Conservation (phyloP, 2,888 invertebrate species). For the Liposcelis brunnea region DNA sequence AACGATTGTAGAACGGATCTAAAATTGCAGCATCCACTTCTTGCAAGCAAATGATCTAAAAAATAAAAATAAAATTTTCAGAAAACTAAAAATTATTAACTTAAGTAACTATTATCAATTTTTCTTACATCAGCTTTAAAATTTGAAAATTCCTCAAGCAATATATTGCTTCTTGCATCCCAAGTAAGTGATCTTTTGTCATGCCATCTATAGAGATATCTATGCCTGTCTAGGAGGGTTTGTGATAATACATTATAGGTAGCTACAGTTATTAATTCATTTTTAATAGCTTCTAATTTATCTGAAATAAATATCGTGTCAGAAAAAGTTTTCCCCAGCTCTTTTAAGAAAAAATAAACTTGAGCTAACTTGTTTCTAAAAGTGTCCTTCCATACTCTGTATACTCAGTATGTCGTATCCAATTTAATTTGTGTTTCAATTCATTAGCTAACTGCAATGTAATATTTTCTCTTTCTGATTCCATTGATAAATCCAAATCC, state of each 20-base stretch:
- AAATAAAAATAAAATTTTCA: slow-evolving; percentile 19
- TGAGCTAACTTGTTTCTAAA: no score
- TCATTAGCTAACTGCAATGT: no score
- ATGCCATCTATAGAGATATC: slow-evolving; percentile 50
- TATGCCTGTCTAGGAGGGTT: slow-evolving; percentile 53
- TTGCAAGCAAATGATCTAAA: slow-evolving; percentile 70
- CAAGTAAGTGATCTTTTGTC: slow-evolving; percentile 43
- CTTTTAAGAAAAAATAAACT: no score
- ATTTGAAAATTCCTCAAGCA: slow-evolving; percentile 38
- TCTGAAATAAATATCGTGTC: no score
- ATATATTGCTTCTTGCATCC: slow-evolving; percentile 41
- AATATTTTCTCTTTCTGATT: no score
- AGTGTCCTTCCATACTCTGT: no score
- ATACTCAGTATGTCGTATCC: no score
- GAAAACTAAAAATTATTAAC: slow-evolving; percentile 16
- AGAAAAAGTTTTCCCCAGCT: no score
- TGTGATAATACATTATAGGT: slow-evolving; percentile 85
- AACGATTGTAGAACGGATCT: slow-evolving; percentile 36
- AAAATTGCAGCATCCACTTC: slow-evolving; percentile 75
- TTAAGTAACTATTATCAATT: slow-evolving; percentile 10
- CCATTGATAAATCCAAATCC: no score
- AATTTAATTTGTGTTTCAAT: no score
- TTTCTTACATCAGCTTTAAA: slow-evolving; percentile 40
- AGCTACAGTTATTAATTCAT: slow-evolving; percentile 34
- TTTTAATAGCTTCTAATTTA: neutral